phyloP scores from a whole-genome alignment of 2,797 vertebrate species.

The Lates japonicus region DNA sequence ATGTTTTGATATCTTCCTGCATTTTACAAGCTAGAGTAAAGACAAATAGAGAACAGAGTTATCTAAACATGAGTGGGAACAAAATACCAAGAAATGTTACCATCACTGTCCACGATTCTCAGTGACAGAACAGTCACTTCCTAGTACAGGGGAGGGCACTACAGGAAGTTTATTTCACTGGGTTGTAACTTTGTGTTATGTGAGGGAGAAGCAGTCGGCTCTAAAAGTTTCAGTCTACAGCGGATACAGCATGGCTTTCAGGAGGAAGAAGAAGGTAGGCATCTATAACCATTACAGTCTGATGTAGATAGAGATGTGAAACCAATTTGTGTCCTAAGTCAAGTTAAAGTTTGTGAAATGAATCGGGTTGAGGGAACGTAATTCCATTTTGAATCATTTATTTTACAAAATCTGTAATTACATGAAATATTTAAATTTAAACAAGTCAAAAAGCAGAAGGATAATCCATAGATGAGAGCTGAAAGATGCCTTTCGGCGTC shows the following conservation, averaged over 20 bases:
- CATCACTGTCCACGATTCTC: background rate
- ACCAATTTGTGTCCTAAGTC: background rate
- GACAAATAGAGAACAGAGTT: background rate
- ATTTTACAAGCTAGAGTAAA: background rate
- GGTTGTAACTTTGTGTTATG: background rate
- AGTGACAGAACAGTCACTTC: background rate
- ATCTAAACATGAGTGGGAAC: background rate
- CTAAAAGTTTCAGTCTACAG: background rate
- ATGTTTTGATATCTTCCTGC: background rate
- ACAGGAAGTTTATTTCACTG: background rate
- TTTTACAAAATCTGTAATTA: constrained; percentile 72
- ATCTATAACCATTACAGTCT: background rate
- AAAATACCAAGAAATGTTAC: background rate
- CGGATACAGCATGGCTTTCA: constrained; percentile 59
- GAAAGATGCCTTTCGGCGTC: background rate
- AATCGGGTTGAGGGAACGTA: background rate
- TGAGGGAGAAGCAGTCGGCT: background rate
- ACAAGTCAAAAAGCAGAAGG: constrained; percentile 51
- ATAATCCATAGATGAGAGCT: constrained; percentile 12
- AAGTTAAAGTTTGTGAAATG: background rate
- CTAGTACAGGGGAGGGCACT: fast-evolving
- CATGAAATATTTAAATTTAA: constrained; percentile 36
- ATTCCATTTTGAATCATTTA: constrained; percentile 52
- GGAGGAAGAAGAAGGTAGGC: constrained; percentile 68
- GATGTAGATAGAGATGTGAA: background rate